Percentiles rank a stretch among this genome's conserved stretches.
These are phyloP conservation scores for Aleiodes alternator DNA, from an alignment of 2,888 invertebrate species.

Conservation along the genomic window DNA sequence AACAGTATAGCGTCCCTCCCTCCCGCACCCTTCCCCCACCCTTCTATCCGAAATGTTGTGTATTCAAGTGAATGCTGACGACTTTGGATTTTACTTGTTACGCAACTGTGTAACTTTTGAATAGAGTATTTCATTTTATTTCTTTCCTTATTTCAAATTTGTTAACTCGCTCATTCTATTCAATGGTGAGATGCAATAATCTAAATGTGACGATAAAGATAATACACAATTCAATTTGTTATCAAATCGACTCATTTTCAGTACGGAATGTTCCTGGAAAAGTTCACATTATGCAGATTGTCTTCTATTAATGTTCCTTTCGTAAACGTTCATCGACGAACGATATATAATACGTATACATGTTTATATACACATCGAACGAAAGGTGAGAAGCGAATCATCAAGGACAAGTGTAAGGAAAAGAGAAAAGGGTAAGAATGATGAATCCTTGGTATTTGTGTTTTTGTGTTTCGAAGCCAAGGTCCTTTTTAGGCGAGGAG, in stretches of 20 bases:
- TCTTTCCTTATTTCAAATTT: too few species aligned
- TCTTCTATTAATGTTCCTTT: too few species aligned
- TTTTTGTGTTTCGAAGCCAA: slow-evolving; percentile 72
- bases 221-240: too few species aligned
- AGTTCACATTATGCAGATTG: too few species aligned
- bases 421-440: slow-evolving; percentile 47
- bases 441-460: slow-evolving; percentile 56
- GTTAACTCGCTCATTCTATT: background rate
- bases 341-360: slow-evolving; percentile 58
- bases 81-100: slow-evolving; percentile 2
- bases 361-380: slow-evolving; percentile 36
- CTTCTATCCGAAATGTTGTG: too few species aligned
- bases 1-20: background rate
- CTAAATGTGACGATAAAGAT: background rate
- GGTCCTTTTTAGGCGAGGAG: slow-evolving; percentile 60
- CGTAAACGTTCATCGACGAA: too few species aligned
- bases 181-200: background rate
- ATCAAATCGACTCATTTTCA: too few species aligned
- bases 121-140: background rate
- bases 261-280: too few species aligned
- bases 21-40: background rate
- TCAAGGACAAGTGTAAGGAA: slow-evolving; percentile 45
- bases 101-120: slow-evolving; percentile 9
- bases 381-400: slow-evolving; percentile 22
- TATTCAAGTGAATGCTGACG: slow-evolving; percentile 2